A percentile compares a stretch with the other conserved stretches of the same genome.
phyloP scores from a whole-genome alignment of 2,113 vertebrate genomes.

The Upupa epops region DNA sequence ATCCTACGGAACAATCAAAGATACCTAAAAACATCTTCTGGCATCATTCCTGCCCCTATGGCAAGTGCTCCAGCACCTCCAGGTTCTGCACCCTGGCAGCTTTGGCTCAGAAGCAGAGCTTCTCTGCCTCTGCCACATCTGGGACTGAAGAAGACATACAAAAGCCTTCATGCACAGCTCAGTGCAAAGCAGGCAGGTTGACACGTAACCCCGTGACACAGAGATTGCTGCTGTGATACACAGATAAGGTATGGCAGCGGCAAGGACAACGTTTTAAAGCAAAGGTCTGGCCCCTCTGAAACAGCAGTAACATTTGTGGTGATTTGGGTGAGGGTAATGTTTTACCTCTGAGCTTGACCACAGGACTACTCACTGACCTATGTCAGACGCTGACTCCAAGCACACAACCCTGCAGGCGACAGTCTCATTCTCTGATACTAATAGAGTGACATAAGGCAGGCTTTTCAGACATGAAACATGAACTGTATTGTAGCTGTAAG shows the following conservation, averaged over 20 bases:
- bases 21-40: background rate
- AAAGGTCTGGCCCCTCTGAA: background rate
- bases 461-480: background rate
- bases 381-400: background rate
- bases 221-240: no score
- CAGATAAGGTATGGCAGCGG: no score
- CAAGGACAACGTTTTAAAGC: background rate
- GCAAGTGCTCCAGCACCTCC: background rate
- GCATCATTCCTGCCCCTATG: background rate
- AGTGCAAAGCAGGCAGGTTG: background rate
- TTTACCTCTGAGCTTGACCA: background rate
- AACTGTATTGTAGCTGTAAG: background rate
- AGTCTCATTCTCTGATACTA: background rate
- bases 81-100: background rate
- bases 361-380: background rate
- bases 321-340: background rate
- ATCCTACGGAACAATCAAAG: background rate
- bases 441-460: background rate
- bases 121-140: background rate
- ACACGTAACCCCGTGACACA: background rate
- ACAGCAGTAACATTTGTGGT: background rate
- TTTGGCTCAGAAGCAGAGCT: background rate
- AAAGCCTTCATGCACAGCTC: background rate
- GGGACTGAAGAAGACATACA: background rate
- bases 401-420: background rate